Conservation (phyloP, 1,140 invertebrate species). For the Rhynchophorus ferrugineus region DNA sequence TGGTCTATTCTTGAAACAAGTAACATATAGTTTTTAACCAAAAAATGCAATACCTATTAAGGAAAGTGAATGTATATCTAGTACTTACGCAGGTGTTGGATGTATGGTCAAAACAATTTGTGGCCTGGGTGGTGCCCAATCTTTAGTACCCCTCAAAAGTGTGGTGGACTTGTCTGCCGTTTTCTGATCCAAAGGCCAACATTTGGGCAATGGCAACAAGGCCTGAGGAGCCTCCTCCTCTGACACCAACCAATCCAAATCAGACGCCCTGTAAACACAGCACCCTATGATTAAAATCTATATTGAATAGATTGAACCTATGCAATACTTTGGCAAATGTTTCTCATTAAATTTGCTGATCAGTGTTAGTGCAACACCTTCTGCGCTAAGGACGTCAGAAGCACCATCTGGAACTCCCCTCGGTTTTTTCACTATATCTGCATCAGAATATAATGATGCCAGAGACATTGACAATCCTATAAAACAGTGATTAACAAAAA, state of each 20-base stretch:
- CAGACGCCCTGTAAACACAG: constrained; percentile 52
- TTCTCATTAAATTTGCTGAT: constrained; percentile 71
- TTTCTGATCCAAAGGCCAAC: constrained; percentile 58
- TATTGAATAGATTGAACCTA: neutral
- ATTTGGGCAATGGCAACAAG: constrained; percentile 68
- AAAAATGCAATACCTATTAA: neutral
- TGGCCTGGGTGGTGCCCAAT: constrained; percentile 78
- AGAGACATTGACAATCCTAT: constrained; percentile 52
- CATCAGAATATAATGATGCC: constrained; percentile 56
- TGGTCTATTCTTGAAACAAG: no score
- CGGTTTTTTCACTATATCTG: constrained; percentile 42
- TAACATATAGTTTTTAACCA: no score
- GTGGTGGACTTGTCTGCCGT: constrained; percentile 43
- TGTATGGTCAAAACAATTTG: constrained; percentile 81
- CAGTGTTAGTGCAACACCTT: constrained; percentile 69
- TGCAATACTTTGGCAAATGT: constrained; percentile 51
- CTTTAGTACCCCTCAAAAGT: constrained; percentile 61
- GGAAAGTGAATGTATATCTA: neutral
- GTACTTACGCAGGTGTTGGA: constrained; percentile 56
- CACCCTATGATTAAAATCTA: neutral
- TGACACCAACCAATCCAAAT: constrained; percentile 76
- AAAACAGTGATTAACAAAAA: no score
- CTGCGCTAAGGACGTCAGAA: constrained; percentile 55
- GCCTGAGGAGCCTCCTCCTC: constrained; percentile 72
- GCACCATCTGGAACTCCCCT: constrained; percentile 41